A percentile compares a stretch with the other conserved stretches of the same genome.
phyloP scores from a whole-genome alignment of 2,113 vertebrate genomes.

The Sinocyclocheilus grahami region DNA sequence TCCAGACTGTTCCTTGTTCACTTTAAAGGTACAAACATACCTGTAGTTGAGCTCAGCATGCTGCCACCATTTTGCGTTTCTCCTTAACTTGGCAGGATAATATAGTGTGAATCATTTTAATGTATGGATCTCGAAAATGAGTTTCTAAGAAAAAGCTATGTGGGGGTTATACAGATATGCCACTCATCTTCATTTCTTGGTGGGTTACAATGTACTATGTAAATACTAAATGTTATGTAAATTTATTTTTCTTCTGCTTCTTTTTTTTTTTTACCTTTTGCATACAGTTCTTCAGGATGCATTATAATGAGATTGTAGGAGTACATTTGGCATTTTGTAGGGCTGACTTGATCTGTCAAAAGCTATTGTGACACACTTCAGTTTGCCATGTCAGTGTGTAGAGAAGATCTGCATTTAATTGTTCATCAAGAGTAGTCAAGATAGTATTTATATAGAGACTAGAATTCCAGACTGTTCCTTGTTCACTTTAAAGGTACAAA shows the following conservation, averaged over 20 bases:
- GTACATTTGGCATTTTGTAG: no score
- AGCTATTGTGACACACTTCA: slow-evolving; percentile 98
- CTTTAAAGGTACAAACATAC: slow-evolving; percentile 95
- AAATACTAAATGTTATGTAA: no score
- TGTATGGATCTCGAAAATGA: slow-evolving; percentile 69
- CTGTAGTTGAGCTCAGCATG: slow-evolving; percentile 87
- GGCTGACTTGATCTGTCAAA: slow-evolving; percentile 91
- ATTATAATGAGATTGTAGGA: no score
- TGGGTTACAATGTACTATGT: no score
- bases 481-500: slow-evolving; percentile 96
- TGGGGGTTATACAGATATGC: slow-evolving; percentile 87
- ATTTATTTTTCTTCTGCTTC: no score
- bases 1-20: slow-evolving; percentile 99
- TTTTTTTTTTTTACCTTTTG: no score
- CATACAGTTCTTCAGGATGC: no score
- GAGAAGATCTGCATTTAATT: slow-evolving; percentile 97
- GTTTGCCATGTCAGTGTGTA: slow-evolving; percentile 86
- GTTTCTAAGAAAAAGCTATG: slow-evolving; percentile 80
- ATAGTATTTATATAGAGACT: slow-evolving; percentile 99
- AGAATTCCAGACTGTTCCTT: slow-evolving; percentile 99
- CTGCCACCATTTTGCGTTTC: slow-evolving; percentile 88
- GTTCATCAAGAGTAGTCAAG: slow-evolving; percentile 99
- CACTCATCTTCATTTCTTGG: no score
- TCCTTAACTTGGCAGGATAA: slow-evolving; percentile 99
- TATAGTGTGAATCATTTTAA: slow-evolving; percentile 99